These are phyloP conservation scores for Drosophila serrata DNA, from an alignment of 1,140 invertebrate species.

Conservation along the genomic window DNA sequence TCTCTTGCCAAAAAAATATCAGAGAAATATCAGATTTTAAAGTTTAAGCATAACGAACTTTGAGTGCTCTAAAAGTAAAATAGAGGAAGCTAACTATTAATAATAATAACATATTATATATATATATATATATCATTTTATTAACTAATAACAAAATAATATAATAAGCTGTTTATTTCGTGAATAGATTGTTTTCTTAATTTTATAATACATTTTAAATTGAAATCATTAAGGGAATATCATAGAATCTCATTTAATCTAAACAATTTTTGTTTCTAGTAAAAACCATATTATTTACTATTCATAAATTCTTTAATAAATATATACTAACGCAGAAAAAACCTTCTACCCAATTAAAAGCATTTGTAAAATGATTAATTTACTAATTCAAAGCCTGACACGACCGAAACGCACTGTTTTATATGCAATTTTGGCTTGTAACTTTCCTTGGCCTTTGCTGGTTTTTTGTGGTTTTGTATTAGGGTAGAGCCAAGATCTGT, in stretches of 20 bases:
- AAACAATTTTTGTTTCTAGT: neutral
- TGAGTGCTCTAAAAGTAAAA: neutral
- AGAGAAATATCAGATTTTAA: neutral
- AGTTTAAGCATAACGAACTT: neutral
- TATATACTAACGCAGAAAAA: neutral
- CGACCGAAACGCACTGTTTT: constrained; percentile 2
- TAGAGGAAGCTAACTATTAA: neutral
- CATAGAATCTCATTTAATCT: neutral
- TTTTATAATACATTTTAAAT: neutral
- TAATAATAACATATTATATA: neutral
- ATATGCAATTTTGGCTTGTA: constrained; percentile 2
- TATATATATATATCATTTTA: too few species aligned
- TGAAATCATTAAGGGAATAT: neutral
- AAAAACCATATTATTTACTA: neutral
- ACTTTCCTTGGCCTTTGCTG: constrained; percentile 6
- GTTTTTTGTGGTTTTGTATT: constrained; percentile 9
- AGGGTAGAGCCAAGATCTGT: constrained; percentile 21
- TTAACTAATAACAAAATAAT: neutral
- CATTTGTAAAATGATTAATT: neutral
- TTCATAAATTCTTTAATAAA: neutral
- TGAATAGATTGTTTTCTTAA: neutral
- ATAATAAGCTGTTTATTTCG: neutral
- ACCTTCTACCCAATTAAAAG: neutral
- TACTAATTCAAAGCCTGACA: neutral
- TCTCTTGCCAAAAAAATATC: neutral